A percentile compares a stretch with the other conserved stretches of the same genome.
Evolutionary conservation across 2,888 invertebrate species (phyloP).

Genomic region (Orthosia gothica): DNA sequence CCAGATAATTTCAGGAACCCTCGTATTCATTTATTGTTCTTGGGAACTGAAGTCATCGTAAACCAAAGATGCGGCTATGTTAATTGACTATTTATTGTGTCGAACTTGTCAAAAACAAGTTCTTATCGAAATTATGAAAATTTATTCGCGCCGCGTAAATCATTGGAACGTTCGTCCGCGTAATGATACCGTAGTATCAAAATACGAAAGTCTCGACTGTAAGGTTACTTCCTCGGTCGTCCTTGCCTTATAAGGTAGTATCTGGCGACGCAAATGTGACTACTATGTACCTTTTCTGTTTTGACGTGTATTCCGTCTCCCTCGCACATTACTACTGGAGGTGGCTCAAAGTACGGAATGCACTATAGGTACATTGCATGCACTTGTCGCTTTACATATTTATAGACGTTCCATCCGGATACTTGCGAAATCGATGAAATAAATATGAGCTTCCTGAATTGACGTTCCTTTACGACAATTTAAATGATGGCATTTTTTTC

Average conservation of each 20-base stretch:
- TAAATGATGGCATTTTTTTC: slow-evolving; percentile 47
- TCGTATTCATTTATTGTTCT: slow-evolving; percentile 12
- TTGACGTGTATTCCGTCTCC: slow-evolving; percentile 62
- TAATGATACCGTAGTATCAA: slow-evolving; percentile 66
- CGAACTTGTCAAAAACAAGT: slow-evolving; percentile 43
- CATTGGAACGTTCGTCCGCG: slow-evolving; percentile 40
- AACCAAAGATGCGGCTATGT: slow-evolving; percentile 31
- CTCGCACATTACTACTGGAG: slow-evolving; percentile 55
- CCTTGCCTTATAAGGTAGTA: slow-evolving; percentile 85
- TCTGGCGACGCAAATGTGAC: slow-evolving; percentile 73
- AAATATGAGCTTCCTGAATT: slow-evolving; percentile 61
- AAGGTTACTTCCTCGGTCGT: slow-evolving; percentile 78
- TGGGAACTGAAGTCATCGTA: slow-evolving; percentile 7
- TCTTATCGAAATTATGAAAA: slow-evolving; percentile 52
- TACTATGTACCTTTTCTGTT: slow-evolving; percentile 64
- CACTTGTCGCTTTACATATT: slow-evolving; percentile 66
- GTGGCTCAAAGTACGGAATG: slow-evolving; percentile 51
- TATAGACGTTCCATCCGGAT: slow-evolving; percentile 63
- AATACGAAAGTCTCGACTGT: slow-evolving; percentile 76
- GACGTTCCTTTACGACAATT: slow-evolving; percentile 45
- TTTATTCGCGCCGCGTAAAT: slow-evolving; percentile 57
- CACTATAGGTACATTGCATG: slow-evolving; percentile 49
- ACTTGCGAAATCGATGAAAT: slow-evolving; percentile 55
- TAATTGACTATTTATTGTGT: slow-evolving; percentile 55
- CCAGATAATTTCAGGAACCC: slow-evolving; percentile 8